A percentile compares a stretch with the other conserved stretches of the same genome.
These are phyloP conservation scores for Drosophila santomea DNA, from an alignment of 1,140 invertebrate species.

Conservation along the genomic window DNA sequence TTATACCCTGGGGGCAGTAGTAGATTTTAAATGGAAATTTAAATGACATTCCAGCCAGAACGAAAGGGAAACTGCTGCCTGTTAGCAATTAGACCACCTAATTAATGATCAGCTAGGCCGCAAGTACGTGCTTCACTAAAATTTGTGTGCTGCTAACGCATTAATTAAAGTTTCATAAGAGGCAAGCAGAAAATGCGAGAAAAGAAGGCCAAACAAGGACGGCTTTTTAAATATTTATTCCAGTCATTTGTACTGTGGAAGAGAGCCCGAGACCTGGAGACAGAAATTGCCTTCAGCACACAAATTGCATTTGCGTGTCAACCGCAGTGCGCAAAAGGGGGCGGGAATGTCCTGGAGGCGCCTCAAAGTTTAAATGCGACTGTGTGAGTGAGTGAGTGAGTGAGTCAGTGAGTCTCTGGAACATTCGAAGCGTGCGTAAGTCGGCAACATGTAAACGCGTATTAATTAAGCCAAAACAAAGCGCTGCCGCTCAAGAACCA, in stretches of 20 bases:
- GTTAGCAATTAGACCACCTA: constrained; percentile 33
- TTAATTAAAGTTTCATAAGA: constrained; percentile 66
- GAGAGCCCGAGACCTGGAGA: constrained; percentile 32
- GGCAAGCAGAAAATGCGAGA: background rate
- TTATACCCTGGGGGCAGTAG: constrained; percentile 3
- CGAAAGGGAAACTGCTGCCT: constrained; percentile 6
- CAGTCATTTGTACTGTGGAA: constrained; percentile 43
- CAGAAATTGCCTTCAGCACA: constrained; percentile 61
- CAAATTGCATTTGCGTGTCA: constrained; percentile 81
- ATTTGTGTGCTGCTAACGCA: constrained; percentile 43
- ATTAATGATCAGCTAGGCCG: constrained; percentile 38
- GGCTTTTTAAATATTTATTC: constrained; percentile 63
- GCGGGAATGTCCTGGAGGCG: background rate
- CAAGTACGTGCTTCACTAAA: constrained; percentile 41
- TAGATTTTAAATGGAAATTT: constrained; percentile 24
- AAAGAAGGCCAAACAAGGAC: constrained; percentile 26
- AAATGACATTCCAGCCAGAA: constrained; percentile 1
- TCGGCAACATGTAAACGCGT: constrained; percentile 69
- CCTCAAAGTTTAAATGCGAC: background rate
- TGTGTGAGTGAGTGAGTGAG: constrained; percentile 2
- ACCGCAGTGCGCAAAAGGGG: constrained; percentile 29
- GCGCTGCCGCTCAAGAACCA: constrained; percentile 50
- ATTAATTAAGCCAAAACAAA: constrained; percentile 78
- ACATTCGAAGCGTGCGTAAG: constrained; percentile 58
- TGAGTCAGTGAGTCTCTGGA: constrained; percentile 8